Conservation (phyloP, 2,797 vertebrate genomes). For the Dendrocincla fuliginosa region DNA sequence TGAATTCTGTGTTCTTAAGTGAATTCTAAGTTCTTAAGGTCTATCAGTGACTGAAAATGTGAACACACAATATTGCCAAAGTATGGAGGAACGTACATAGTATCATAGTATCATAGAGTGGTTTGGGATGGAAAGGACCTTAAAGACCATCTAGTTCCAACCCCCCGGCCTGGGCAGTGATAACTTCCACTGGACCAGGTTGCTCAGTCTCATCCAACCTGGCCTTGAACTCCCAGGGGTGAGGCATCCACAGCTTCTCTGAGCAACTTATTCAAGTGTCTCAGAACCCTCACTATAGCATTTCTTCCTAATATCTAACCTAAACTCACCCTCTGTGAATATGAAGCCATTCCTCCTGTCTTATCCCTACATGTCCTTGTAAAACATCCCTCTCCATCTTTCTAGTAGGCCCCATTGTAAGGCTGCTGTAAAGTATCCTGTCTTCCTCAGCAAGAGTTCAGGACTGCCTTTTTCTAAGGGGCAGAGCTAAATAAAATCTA, state of each 20-base stretch:
- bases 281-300: neutral
- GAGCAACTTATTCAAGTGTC: too few species aligned
- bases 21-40: neutral
- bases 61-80: neutral
- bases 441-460: neutral
- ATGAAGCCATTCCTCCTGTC: neutral
- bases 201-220: neutral
- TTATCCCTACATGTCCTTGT: too few species aligned
- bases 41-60: neutral
- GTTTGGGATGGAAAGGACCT: neutral
- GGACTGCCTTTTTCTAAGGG: neutral
- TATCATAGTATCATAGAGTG: neutral
- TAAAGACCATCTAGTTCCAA: neutral
- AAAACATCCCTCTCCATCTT: neutral
- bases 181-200: neutral
- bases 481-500: neutral
- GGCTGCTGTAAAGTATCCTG: neutral
- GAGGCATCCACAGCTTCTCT: neutral
- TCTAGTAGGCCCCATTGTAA: neutral
- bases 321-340: neutral
- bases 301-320: neutral
- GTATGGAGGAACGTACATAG: rapidly evolving
- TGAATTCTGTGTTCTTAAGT: neutral
- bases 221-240: neutral
- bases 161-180: too few species aligned